These are phyloP conservation scores for Xiphophorus birchmanni DNA, from an alignment of 2,797 vertebrate genomes.

Conservation along the genomic window DNA sequence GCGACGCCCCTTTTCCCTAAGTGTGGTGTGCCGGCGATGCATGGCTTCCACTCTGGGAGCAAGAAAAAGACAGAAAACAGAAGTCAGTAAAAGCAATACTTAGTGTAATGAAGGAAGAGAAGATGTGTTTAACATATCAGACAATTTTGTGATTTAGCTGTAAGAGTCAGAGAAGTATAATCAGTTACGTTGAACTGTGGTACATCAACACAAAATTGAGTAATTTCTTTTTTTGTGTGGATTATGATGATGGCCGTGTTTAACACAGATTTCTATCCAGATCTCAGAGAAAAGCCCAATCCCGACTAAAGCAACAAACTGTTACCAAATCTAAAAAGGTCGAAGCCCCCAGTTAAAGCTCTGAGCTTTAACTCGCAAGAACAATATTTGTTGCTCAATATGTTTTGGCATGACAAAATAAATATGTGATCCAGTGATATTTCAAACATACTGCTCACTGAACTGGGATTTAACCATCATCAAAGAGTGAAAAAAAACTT, in stretches of 20 bases:
- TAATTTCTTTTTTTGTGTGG: not conserved
- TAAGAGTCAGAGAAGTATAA: conserved; percentile 8
- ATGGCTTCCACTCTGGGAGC: conserved; percentile 86
- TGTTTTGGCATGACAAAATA: conserved; percentile 38
- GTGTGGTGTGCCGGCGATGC: conserved; percentile 93
- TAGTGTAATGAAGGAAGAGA: not conserved
- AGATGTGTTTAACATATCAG: conserved; percentile 1
- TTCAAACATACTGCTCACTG: not conserved
- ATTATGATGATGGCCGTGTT: not conserved
- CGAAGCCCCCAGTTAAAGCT: conserved; percentile 36
- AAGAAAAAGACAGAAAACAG: conserved; percentile 12
- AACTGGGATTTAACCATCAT: conserved; percentile 12
- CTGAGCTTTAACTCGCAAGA: conserved; percentile 41
- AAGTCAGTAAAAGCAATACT: conserved; percentile 9
- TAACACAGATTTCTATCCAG: conserved; percentile 18
- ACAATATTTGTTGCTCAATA: conserved; percentile 34
- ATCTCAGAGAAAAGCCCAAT: conserved; percentile 21
- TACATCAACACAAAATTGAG: conserved; percentile 3
- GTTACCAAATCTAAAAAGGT: conserved; percentile 18
- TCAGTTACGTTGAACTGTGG: conserved; percentile 18
- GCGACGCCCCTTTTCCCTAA: conserved; percentile 94
- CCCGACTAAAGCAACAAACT: conserved; percentile 38
- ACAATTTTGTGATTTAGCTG: conserved; percentile 2
- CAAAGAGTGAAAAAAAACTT: not conserved
- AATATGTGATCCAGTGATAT: not conserved